phyloP scores from a whole-genome alignment of 92 coral and sea anemone genomes.

The Micromussa lordhowensis region DNA sequence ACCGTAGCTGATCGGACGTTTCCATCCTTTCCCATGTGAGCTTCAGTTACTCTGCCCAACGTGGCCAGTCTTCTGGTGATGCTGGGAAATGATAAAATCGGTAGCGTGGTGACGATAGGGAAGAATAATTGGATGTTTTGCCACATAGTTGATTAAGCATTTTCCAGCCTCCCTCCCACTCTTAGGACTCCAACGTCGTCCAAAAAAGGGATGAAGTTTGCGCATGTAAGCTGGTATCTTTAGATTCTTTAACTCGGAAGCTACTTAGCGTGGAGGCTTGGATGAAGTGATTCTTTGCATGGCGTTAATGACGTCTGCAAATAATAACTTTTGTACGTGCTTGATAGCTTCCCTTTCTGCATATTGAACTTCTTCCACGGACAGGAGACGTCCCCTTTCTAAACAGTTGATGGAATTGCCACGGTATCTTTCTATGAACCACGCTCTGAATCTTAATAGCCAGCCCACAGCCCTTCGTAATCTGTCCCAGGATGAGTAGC shows the following conservation, averaged over 20 bases:
- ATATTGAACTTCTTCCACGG: no score
- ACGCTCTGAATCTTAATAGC: background rate
- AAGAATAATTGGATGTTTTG: no score
- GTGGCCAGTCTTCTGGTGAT: slow-evolving; percentile 46
- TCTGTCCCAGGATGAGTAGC: slow-evolving; percentile 1
- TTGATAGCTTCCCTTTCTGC: slow-evolving; percentile 13
- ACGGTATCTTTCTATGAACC: background rate
- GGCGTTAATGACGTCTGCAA: background rate
- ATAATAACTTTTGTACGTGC: slow-evolving; percentile 20
- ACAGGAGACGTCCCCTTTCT: slow-evolving; percentile 8
- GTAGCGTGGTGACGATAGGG: slow-evolving; percentile 41
- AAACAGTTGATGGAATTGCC: background rate
- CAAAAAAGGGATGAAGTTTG: slow-evolving; percentile 32
- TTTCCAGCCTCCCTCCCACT: slow-evolving; percentile 57
- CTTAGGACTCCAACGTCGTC: slow-evolving; percentile 47
- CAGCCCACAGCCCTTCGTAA: background rate
- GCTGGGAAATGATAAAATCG: slow-evolving; percentile 18
- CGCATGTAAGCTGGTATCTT: slow-evolving; percentile 11
- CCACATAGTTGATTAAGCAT: slow-evolving; percentile 23
- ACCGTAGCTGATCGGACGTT: no score
- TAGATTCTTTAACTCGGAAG: background rate
- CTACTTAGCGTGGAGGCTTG: background rate
- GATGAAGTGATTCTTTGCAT: background rate
- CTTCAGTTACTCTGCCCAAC: slow-evolving; percentile 32
- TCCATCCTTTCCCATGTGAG: no score